Percentiles rank a stretch among this genome's conserved stretches.
These are phyloP conservation scores for Trissolcus japonicus DNA, from an alignment of 2,888 invertebrate species.

Conservation along the genomic window DNA sequence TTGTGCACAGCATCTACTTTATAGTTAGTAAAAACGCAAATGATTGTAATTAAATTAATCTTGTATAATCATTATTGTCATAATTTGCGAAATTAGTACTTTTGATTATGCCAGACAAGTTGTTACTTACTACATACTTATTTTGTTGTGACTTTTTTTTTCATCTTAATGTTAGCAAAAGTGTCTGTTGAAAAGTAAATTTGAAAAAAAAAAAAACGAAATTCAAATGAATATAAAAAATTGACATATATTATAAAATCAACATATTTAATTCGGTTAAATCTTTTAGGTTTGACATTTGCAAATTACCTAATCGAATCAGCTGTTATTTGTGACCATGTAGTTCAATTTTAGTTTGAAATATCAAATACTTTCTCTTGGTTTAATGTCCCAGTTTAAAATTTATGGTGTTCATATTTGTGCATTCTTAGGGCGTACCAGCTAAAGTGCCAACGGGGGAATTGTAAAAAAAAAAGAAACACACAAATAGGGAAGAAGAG, in stretches of 20 bases:
- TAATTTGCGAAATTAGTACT: background rate
- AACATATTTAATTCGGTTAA: too few species aligned
- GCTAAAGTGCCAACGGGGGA: slow-evolving; percentile 51
- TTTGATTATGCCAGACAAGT: background rate
- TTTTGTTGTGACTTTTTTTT: too few species aligned
- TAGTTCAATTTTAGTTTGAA: slow-evolving; percentile 15
- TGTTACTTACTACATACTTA: too few species aligned
- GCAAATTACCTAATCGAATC: too few species aligned
- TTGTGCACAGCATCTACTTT: slow-evolving; percentile 15
- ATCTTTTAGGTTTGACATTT: too few species aligned
- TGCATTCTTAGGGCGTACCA: slow-evolving; percentile 43
- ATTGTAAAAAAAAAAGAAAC: slow-evolving; percentile 36
- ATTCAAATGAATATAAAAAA: too few species aligned
- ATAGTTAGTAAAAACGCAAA: slow-evolving; percentile 1
- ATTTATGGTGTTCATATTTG: slow-evolving; percentile 41
- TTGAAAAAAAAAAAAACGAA: too few species aligned
- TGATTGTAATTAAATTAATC: background rate
- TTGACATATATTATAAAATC: too few species aligned
- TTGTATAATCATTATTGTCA: background rate
- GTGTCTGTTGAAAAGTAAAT: too few species aligned
- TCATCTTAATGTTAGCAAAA: too few species aligned
- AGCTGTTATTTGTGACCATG: too few species aligned
- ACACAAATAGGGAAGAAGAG: slow-evolving; percentile 54
- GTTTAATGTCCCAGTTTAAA: slow-evolving; percentile 18
- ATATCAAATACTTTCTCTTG: slow-evolving; percentile 11